Conservation (phyloP, 2,113 vertebrate genomes). For the Agapornis roseicollis region DNA sequence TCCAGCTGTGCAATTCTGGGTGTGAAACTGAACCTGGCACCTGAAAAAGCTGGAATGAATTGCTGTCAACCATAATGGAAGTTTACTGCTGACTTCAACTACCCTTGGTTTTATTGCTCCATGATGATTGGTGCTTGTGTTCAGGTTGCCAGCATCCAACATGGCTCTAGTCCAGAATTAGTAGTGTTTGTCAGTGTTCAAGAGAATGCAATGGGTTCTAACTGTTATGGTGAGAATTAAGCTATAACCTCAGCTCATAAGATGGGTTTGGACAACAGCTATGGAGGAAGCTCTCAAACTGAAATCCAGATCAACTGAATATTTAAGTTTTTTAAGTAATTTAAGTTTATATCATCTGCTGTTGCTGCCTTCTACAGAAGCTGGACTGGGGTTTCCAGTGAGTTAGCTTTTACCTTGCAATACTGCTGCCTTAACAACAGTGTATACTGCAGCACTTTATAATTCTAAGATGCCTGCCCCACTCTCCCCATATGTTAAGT, state of each 20-base stretch:
- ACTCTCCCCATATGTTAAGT: not conserved
- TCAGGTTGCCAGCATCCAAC: not conserved
- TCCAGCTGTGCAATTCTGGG: not conserved
- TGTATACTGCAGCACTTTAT: not conserved
- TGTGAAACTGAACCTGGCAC: not conserved
- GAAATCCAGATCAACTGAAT: not conserved
- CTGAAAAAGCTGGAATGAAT: not conserved
- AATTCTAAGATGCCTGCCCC: not conserved
- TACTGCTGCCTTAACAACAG: not conserved
- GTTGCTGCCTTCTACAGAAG: not conserved
- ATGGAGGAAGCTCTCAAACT: not conserved
- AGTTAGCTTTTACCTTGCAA: not conserved
- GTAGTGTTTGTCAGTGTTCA: not conserved
- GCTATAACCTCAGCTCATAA: fast-evolving
- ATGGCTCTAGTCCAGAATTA: not conserved
- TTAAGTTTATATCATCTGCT: not conserved
- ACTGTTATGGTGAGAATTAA: not conserved
- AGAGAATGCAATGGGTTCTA: not conserved
- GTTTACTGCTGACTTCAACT: not conserved
- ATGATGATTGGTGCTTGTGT: not conserved
- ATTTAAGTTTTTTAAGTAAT: no score
- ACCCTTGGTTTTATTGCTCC: not conserved
- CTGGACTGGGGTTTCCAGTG: not conserved
- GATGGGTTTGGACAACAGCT: not conserved
- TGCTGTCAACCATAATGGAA: not conserved